Conservation (phyloP, 30 jellyfish, hydroid and myxozoan species). For the Cassiopea andromeda region DNA sequence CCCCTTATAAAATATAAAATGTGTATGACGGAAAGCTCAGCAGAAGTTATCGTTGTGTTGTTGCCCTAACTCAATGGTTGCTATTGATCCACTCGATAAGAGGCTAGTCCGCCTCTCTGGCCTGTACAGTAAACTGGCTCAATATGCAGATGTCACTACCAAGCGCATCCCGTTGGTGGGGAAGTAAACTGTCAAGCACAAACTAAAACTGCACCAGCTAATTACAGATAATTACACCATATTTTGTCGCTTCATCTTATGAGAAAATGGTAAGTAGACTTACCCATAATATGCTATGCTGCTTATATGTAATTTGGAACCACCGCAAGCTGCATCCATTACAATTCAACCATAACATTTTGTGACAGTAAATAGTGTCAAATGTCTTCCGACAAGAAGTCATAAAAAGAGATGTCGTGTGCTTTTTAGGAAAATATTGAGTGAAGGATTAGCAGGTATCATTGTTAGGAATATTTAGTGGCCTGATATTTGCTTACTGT, state of each 20-base stretch:
- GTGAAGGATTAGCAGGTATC: no score
- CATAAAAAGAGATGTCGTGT: no score
- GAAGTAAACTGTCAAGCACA: background rate
- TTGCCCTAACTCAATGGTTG: background rate
- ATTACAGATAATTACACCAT: background rate
- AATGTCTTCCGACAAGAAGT: no score
- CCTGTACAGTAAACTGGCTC: background rate
- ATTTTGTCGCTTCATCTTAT: background rate
- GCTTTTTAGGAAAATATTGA: no score
- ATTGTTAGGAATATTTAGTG: no score
- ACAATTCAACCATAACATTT: background rate
- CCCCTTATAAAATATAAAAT: no score
- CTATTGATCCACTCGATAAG: background rate
- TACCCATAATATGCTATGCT: background rate
- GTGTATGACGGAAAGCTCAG: no score
- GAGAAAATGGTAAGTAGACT: background rate
- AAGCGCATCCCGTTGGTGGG: background rate
- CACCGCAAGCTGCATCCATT: background rate
- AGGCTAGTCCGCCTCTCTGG: slow-evolving; percentile 28
- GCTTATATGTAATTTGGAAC: background rate
- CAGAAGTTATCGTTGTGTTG: no score
- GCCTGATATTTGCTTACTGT: no score
- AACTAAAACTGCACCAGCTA: background rate
- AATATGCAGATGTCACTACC: slow-evolving; percentile 14
- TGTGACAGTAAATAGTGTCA: background rate